Percentiles rank a stretch among this genome's conserved stretches.
Evolutionary conservation across 2,888 invertebrate species (phyloP).

Genomic region (Trichacis sp.): DNA sequence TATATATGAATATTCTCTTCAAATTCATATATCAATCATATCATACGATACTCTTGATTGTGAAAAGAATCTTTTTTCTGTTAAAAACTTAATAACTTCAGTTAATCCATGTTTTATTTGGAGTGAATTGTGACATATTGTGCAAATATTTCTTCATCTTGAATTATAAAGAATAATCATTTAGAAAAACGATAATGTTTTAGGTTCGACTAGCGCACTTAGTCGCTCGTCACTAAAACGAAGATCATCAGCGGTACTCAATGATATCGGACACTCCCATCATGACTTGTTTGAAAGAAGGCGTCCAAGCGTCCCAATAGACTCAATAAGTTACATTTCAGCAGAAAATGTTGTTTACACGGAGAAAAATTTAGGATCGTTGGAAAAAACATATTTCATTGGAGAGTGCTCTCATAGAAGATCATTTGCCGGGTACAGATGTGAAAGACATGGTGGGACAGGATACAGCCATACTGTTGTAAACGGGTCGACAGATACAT

Average conservation of each 20-base stretch:
- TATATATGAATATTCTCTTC: too few species aligned
- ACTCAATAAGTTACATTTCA: conserved; percentile 64
- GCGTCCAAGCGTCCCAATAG: conserved; percentile 46
- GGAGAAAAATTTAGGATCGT: conserved; percentile 53
- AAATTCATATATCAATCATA: too few species aligned
- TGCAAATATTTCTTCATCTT: too few species aligned
- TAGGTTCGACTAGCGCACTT: conserved; percentile 29
- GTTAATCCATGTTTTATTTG: too few species aligned
- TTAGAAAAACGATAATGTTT: neutral
- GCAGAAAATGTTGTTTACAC: conserved; percentile 61
- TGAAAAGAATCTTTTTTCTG: too few species aligned
- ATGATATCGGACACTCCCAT: conserved; percentile 61
- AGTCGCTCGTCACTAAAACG: conserved; percentile 40
- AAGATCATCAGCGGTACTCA: conserved; percentile 61
- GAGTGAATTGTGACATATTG: too few species aligned
- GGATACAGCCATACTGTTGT: conserved; percentile 53
- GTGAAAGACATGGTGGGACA: conserved; percentile 61
- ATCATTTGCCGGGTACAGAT: conserved; percentile 59
- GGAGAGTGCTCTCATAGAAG: conserved; percentile 62
- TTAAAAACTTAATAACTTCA: too few species aligned
- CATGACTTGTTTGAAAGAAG: conserved; percentile 64
- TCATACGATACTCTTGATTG: too few species aligned
- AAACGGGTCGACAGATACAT: conserved; percentile 59
- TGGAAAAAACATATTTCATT: conserved; percentile 58
- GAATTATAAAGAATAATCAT: too few species aligned